Evolutionary conservation across 2,797 vertebrate genomes (phyloP).

Genomic region (Eremophila alpestris): DNA sequence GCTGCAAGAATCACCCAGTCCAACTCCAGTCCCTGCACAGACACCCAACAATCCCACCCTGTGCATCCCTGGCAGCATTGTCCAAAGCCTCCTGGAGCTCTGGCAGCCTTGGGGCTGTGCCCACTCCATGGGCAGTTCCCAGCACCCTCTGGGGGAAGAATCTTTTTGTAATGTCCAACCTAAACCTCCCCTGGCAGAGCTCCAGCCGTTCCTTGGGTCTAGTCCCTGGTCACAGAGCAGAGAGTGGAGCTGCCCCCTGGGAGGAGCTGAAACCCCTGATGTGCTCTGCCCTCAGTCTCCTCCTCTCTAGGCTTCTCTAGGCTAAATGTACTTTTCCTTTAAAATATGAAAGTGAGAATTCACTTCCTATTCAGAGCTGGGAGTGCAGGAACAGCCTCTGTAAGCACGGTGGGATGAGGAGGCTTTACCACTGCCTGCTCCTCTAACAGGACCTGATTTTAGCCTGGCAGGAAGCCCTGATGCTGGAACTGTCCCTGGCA

Average conservation of each 20-base stretch:
- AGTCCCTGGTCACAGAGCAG: neutral
- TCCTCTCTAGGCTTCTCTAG: neutral
- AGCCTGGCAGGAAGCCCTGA: neutral
- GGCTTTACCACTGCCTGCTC: rapidly evolving
- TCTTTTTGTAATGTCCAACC: rapidly evolving
- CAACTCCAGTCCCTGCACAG: rapidly evolving
- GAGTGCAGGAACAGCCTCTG: rapidly evolving
- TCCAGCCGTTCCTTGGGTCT: rapidly evolving
- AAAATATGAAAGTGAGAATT: neutral
- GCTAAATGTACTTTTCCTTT: neutral
- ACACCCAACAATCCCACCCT: neutral
- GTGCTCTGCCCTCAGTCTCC: neutral
- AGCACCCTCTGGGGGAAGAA: neutral
- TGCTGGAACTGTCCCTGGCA: neutral
- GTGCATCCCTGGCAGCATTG: rapidly evolving
- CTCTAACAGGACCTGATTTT: neutral
- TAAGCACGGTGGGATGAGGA: rapidly evolving
- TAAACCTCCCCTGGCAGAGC: rapidly evolving
- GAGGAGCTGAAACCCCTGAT: neutral
- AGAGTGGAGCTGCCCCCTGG: rapidly evolving
- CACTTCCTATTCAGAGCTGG: rapidly evolving
- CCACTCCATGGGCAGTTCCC: neutral
- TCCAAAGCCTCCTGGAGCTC: neutral
- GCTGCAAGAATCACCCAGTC: rapidly evolving
- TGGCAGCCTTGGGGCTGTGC: neutral